Conservation (phyloP, 1,140 invertebrate genomes). For the Dinoponera quadriceps region DNA sequence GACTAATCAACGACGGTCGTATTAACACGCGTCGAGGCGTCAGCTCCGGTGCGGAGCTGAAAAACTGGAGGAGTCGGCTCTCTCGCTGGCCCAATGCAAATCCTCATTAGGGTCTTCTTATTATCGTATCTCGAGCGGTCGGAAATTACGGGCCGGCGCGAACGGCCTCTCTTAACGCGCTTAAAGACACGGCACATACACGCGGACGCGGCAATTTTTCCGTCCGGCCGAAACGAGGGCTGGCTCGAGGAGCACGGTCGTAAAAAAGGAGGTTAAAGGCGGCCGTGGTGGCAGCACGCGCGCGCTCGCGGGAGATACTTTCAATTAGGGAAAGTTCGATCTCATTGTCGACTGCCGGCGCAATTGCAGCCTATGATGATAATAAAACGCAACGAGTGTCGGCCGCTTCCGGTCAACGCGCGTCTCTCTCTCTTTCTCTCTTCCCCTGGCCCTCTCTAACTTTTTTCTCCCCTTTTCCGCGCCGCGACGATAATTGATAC, state of each 20-base stretch:
- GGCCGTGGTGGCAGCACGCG: constrained; percentile 40
- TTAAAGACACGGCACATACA: neutral
- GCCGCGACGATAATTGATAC: constrained; percentile 59
- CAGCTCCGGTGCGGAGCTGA: neutral
- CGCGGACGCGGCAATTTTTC: constrained; percentile 1
- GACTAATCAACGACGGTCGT: neutral
- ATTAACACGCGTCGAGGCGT: neutral
- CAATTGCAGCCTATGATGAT: neutral
- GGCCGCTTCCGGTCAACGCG: constrained; percentile 7
- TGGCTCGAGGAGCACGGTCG: neutral
- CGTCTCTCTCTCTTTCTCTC: neutral
- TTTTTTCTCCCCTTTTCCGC: neutral
- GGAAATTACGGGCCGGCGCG: neutral
- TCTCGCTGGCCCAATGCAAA: neutral
- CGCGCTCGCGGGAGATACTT: constrained; percentile 53
- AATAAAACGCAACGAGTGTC: constrained; percentile 45
- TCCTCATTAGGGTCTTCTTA: constrained; percentile 30
- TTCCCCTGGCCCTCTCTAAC: constrained; percentile 6
- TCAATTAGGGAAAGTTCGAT: constrained; percentile 72
- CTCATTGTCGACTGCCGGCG: constrained; percentile 12
- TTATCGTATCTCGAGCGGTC: neutral
- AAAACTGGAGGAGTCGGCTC: neutral
- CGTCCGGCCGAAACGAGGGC: neutral
- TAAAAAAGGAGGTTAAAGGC: constrained; percentile 60
- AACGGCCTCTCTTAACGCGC: neutral